Evolutionary conservation across 2,797 vertebrate species (phyloP).

Genomic region (Jordanella pulchra): DNA sequence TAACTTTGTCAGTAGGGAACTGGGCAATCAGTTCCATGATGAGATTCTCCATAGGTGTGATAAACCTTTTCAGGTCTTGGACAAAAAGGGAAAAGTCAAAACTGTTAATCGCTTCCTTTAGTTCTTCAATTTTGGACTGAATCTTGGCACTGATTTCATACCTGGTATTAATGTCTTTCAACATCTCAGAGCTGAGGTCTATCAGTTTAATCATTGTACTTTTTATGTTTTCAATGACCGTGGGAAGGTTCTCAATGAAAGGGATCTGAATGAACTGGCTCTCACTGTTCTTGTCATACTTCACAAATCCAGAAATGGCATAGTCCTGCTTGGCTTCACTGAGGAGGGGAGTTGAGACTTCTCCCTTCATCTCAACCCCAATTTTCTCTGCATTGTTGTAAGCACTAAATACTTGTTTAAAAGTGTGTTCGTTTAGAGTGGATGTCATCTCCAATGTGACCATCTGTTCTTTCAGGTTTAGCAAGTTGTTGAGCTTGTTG

Average conservation of each 20-base stretch:
- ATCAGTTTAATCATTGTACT: slow-evolving; percentile 70
- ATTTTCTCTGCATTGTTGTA: slow-evolving; percentile 85
- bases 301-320: slow-evolving; percentile 84
- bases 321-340: slow-evolving; percentile 78
- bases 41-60: slow-evolving; percentile 66
- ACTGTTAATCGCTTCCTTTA: slow-evolving; percentile 82
- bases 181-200: slow-evolving; percentile 74
- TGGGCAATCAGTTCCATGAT: slow-evolving; percentile 71
- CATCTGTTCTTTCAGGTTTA: slow-evolving; percentile 86
- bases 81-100: slow-evolving; percentile 77
- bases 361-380: slow-evolving; percentile 82
- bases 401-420: slow-evolving; percentile 82
- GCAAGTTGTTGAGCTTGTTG: slow-evolving; percentile 80
- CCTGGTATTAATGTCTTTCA: slow-evolving; percentile 79
- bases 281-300: slow-evolving; percentile 92
- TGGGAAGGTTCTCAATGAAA: slow-evolving; percentile 84
- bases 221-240: slow-evolving; percentile 82
- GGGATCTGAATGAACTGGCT: slow-evolving; percentile 86
- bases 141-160: slow-evolving; percentile 82
- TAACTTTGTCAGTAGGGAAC: slow-evolving; percentile 79
- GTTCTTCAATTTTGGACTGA: slow-evolving; percentile 77
- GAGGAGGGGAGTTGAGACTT: slow-evolving; percentile 78
- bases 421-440: slow-evolving; percentile 83
- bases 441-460: slow-evolving; percentile 81
- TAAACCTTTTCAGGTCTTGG: slow-evolving; percentile 73